Base-by-base conservation (phyloP, 2,113 vertebrate species). In the Edolisoma coerulescens region DNA sequence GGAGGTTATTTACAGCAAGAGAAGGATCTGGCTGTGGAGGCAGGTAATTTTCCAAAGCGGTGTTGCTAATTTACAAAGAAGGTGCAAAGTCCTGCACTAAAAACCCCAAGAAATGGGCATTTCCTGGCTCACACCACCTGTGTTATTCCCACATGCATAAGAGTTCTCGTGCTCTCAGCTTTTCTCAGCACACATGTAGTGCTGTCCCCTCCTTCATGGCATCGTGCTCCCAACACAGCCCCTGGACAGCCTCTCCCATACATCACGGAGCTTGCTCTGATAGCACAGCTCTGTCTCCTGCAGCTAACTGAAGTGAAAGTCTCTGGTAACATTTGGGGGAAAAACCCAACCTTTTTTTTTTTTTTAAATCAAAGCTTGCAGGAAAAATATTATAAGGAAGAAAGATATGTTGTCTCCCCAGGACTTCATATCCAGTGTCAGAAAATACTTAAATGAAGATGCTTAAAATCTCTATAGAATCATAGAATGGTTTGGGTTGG, bases 11-110 rank as follows among this genome's bases (percentile, higher is more conserved):
- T 44, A 57, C 45, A 80, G 75, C 79, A 65, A 50, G 42, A 80
- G 63, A 64, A 83, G 39, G 64, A 93, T 53, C 41, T 69, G 67
- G 6, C 33, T 61, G n/a, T 52, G 59, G 23, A 86, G 28, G 33
- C 30, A 83, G 78, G 70, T 83, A 61, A 73, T 94, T 93, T 89
- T 91, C 65, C 87, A 57, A 79, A 92, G 61, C 0, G 0, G 4
- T 53, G 63, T 75, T 83, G 86, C 63, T 80, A 77, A 73, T 89
- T 90, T 86, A 76, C 68, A 49, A 89, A 56, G 86, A 71, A 83
- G 42, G 59, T 89, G 54, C 82, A 82, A 95, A 87, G 82, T 95
- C 53, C 78, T 59, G 37, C 70, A 44, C 71, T 52, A 42, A 83
- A 87, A 92, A 27, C 7, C 30, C 17, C 44, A 39, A 93, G 70